Conservation (phyloP, 2,888 invertebrate species). For the Piscicola geometra region DNA sequence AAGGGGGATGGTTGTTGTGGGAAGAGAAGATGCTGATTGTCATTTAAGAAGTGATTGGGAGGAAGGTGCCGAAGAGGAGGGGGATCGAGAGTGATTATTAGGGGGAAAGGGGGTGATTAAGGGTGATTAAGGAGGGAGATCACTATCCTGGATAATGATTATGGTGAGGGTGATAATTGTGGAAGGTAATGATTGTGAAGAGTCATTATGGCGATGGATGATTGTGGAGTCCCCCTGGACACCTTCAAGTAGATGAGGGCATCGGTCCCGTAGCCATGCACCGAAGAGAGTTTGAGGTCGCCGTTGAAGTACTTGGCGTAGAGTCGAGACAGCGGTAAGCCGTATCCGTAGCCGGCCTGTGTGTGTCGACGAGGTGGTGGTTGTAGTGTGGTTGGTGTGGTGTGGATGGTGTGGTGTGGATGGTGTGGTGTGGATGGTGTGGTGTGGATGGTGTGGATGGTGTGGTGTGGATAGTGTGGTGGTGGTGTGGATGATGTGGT, state of each 20-base stretch:
- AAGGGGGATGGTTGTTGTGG: background rate
- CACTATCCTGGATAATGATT: too few species aligned
- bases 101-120: too few species aligned
- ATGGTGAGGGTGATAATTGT: too few species aligned
- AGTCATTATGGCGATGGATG: too few species aligned
- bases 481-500: background rate
- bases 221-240: too few species aligned
- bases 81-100: too few species aligned
- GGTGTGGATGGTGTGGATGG: background rate
- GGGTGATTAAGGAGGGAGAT: background rate
- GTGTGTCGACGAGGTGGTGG: background rate
- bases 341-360: slow-evolving; percentile 78
- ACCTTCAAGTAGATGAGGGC: slow-evolving; percentile 94
- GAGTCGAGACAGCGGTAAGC: slow-evolving; percentile 86
- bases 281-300: slow-evolving; percentile 83
- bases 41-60: too few species aligned
- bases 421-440: slow-evolving; percentile 3
- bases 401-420: background rate
- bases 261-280: slow-evolving; percentile 95
- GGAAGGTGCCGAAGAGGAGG: too few species aligned
- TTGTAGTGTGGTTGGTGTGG: background rate
- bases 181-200: too few species aligned
- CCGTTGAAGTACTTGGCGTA: slow-evolving; percentile 98
- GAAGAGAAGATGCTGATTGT: too few species aligned
- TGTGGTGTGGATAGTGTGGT: background rate